phyloP scores from a whole-genome alignment of 2,113 vertebrate genomes.

The Ifrita kowaldi region DNA sequence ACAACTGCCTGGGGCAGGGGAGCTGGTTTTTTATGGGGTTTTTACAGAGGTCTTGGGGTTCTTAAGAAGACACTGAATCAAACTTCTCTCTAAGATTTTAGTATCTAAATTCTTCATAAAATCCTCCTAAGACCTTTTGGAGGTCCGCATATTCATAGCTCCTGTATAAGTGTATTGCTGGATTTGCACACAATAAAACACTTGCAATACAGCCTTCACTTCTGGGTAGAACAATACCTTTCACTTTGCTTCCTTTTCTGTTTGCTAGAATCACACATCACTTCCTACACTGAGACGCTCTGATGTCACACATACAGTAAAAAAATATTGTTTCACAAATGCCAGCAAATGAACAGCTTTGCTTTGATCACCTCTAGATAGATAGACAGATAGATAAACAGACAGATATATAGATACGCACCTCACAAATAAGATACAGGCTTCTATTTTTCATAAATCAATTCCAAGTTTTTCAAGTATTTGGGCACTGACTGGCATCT shows the following conservation, averaged over 20 bases:
- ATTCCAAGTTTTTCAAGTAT: background rate
- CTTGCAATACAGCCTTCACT: background rate
- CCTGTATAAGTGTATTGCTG: background rate
- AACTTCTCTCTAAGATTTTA: background rate
- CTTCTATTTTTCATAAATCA: background rate
- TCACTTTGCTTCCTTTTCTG: background rate
- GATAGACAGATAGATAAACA: background rate
- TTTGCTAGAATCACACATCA: background rate
- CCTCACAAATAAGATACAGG: background rate
- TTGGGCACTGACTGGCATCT: background rate
- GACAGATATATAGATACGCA: background rate
- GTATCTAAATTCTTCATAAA: background rate
- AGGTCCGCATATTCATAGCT: background rate
- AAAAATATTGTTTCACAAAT: background rate
- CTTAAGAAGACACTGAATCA: background rate
- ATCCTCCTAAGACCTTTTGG: background rate
- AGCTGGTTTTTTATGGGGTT: accelerated
- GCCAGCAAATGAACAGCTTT: background rate
- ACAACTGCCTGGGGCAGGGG: accelerated
- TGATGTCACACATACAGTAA: background rate
- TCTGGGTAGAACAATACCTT: background rate
- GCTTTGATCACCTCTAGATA: background rate
- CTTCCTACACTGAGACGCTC: background rate
- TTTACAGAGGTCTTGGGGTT: background rate
- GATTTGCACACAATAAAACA: background rate